Percentiles rank a stretch among this genome's conserved stretches.
Evolutionary conservation across 2,113 vertebrate genomes (phyloP).

Genomic region (Spermophilus dauricus): DNA sequence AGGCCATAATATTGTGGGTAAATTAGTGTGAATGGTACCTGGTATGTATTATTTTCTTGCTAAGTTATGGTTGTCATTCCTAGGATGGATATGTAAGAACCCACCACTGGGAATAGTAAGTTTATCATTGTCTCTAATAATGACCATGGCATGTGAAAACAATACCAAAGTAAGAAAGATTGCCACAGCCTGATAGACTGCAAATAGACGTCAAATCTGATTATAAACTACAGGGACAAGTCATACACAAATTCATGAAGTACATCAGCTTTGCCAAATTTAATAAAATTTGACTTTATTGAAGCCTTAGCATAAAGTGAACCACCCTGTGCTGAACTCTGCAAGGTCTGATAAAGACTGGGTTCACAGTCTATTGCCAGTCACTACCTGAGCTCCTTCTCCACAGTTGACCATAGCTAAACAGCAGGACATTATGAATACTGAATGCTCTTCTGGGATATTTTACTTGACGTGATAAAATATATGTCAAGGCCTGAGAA

Average conservation of each 20-base stretch:
- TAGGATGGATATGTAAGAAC: background rate
- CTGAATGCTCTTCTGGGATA: background rate
- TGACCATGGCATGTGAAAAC: background rate
- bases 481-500: background rate
- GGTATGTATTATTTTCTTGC: background rate
- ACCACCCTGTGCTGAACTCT: background rate
- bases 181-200: background rate
- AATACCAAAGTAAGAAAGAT: background rate
- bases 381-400: background rate
- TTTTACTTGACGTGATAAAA: background rate
- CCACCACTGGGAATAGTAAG: background rate
- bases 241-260: too few species aligned
- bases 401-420: background rate
- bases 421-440: background rate
- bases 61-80: background rate
- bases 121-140: background rate
- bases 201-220: background rate
- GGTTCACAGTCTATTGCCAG: background rate
- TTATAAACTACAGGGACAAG: background rate
- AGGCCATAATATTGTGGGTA: too few species aligned
- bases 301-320: background rate
- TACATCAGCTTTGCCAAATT: background rate
- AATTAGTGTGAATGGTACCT: background rate
- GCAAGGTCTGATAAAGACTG: background rate
- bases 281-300: background rate